Evolutionary conservation across 2,888 invertebrate genomes (phyloP).

Genomic region (Caenorhabditis doughertyi): DNA sequence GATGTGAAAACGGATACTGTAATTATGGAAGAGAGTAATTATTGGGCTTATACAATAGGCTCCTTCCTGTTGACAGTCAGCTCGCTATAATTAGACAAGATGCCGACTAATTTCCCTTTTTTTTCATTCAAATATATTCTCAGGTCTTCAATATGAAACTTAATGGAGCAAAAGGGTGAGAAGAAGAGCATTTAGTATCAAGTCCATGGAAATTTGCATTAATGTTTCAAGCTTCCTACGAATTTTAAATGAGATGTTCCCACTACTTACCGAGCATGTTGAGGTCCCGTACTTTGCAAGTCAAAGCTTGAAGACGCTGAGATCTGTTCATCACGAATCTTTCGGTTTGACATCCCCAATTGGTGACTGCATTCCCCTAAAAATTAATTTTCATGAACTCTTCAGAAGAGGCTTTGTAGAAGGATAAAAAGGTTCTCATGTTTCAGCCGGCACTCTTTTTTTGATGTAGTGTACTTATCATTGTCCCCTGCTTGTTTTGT

Average conservation of each 20-base stretch:
- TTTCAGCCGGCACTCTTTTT: slow-evolving; percentile 46
- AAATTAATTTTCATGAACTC: slow-evolving; percentile 59
- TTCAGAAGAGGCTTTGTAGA: neutral
- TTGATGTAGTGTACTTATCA: slow-evolving; percentile 55
- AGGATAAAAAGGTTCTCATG: slow-evolving; percentile 16
- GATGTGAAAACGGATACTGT: slow-evolving; percentile 61
- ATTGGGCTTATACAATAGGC: slow-evolving; percentile 43
- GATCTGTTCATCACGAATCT: slow-evolving; percentile 90
- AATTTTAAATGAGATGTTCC: slow-evolving; percentile 52
- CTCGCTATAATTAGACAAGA: slow-evolving; percentile 50
- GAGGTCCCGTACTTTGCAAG: slow-evolving; percentile 90
- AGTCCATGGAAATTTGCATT: slow-evolving; percentile 39
- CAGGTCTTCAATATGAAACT: neutral
- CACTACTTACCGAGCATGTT: slow-evolving; percentile 88
- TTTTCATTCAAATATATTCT: neutral
- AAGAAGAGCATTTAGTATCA: slow-evolving; percentile 1
- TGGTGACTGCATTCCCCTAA: slow-evolving; percentile 83
- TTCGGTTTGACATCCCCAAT: slow-evolving; percentile 91
- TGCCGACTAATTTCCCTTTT: slow-evolving; percentile 36
- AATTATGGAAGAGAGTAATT: slow-evolving; percentile 47
- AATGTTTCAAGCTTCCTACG: slow-evolving; percentile 50
- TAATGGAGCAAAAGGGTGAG: neutral
- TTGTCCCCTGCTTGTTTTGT: slow-evolving; percentile 50
- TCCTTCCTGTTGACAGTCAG: slow-evolving; percentile 60
- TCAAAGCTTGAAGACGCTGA: slow-evolving; percentile 92